Conservation (phyloP, 2,888 invertebrate species). For the Chrysodeixis includens region DNA sequence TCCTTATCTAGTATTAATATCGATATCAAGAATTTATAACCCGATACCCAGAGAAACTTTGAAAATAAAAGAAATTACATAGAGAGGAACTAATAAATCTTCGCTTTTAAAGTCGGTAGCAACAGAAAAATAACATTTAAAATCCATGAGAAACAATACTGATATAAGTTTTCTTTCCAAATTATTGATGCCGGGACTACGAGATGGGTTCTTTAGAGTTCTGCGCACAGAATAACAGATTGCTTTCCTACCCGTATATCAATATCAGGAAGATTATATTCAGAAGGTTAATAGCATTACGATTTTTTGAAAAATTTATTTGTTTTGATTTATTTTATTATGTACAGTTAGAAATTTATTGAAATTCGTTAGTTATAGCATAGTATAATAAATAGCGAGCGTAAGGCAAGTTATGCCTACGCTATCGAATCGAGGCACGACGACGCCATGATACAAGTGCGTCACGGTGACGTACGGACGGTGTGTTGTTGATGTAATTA, state of each 20-base stretch:
- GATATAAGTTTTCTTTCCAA: conserved; percentile 45
- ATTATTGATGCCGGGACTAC: conserved; percentile 50
- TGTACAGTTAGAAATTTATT: no score
- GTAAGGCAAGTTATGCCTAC: no score
- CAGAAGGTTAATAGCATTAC: conserved; percentile 22
- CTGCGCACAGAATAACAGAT: conserved; percentile 53
- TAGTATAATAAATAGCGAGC: no score
- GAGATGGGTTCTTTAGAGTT: conserved; percentile 44
- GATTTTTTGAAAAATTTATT: no score
- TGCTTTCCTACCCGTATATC: conserved; percentile 28
- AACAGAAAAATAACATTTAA: conserved; percentile 32
- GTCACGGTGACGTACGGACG: no score
- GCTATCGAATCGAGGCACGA: no score
- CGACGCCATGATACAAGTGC: no score
- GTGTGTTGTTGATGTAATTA: no score
- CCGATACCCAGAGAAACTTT: background rate
- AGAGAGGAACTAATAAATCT: background rate
- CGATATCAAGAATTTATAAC: no score
- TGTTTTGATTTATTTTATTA: no score
- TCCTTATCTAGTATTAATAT: no score
- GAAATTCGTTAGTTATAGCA: no score
- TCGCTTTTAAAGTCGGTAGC: conserved; percentile 12
- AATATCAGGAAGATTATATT: background rate
- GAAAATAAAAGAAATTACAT: background rate
- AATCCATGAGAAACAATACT: conserved; percentile 46